Percentiles rank a stretch among this genome's conserved stretches.
These are phyloP conservation scores for Drosophila helvetica DNA, from an alignment of 2,888 invertebrate species.

Conservation along the genomic window DNA sequence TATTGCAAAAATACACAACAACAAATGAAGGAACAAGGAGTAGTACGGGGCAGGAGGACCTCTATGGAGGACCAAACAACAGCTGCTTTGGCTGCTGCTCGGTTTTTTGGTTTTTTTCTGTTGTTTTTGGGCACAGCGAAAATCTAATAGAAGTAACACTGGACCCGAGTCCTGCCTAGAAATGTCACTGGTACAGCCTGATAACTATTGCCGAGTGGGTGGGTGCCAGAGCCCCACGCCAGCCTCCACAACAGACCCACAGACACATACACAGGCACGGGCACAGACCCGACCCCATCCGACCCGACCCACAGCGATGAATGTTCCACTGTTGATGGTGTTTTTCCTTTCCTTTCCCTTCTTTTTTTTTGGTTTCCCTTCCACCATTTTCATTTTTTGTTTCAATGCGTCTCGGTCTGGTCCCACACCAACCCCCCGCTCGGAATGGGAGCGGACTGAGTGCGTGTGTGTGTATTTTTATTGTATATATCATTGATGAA, in stretches of 20 bases:
- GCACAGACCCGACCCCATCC: conserved; percentile 16
- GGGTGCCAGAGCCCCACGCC: not conserved
- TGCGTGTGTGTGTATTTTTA: conserved; percentile 65
- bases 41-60: not conserved
- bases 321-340: conserved; percentile 20
- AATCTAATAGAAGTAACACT: conserved; percentile 71
- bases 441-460: not conserved
- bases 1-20: conserved; percentile 73
- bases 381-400: conserved; percentile 2
- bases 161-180: conserved; percentile 58
- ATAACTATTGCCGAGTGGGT: conserved; percentile 57
- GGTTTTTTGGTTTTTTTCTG: conserved; percentile 9
- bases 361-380: not conserved
- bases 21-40: conserved; percentile 15
- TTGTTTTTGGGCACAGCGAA: conserved; percentile 25
- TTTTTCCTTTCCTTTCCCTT: not conserved
- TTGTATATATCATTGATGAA: conserved; percentile 83
- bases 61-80: conserved; percentile 54
- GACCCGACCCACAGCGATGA: conserved; percentile 20
- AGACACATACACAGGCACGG: conserved; percentile 3
- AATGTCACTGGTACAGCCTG: conserved; percentile 73
- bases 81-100: conserved; percentile 63
- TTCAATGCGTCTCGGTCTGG: conserved; percentile 48
- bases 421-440: not conserved
- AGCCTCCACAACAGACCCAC: not conserved